These are phyloP conservation scores for Tribolium freemani DNA, from an alignment of 2,888 invertebrate species.

Conservation along the genomic window DNA sequence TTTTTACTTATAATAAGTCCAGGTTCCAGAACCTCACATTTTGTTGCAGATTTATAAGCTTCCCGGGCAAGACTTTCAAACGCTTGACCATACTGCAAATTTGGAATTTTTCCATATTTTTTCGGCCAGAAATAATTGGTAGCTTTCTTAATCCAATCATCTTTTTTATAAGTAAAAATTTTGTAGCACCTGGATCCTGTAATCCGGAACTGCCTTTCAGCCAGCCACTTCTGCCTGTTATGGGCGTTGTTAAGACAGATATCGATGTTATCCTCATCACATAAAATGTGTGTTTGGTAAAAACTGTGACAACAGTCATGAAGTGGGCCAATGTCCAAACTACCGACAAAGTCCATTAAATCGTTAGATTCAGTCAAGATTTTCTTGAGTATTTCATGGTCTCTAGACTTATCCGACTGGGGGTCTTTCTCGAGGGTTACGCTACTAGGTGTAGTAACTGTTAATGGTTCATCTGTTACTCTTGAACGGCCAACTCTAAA, in stretches of 20 bases:
- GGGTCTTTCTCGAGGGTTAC: too few relatives aligned
- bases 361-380: not conserved
- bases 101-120: slow-evolving; percentile 16
- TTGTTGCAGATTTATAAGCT: not conserved
- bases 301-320: too few relatives aligned
- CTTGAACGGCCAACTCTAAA: too few relatives aligned
- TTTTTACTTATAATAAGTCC: slow-evolving; percentile 47
- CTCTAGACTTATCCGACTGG: too few relatives aligned
- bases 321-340: too few relatives aligned
- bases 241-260: too few relatives aligned
- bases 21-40: slow-evolving; percentile 43
- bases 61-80: slow-evolving; percentile 8
- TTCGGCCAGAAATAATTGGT: slow-evolving; percentile 40
- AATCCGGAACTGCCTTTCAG: not conserved
- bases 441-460: too few relatives aligned
- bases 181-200: slow-evolving; percentile 49
- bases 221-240: not conserved
- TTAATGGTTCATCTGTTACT: too few relatives aligned
- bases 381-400: too few relatives aligned
- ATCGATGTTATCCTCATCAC: too few relatives aligned
- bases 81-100: not conserved
- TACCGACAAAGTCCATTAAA: not conserved
- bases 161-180: slow-evolving; percentile 48
- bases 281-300: too few relatives aligned
- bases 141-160: slow-evolving; percentile 40